A percentile compares a stretch with the other conserved stretches of the same genome.
These are phyloP conservation scores for Arctia plantaginis DNA, from an alignment of 2,888 invertebrate species.

Conservation along the genomic window DNA sequence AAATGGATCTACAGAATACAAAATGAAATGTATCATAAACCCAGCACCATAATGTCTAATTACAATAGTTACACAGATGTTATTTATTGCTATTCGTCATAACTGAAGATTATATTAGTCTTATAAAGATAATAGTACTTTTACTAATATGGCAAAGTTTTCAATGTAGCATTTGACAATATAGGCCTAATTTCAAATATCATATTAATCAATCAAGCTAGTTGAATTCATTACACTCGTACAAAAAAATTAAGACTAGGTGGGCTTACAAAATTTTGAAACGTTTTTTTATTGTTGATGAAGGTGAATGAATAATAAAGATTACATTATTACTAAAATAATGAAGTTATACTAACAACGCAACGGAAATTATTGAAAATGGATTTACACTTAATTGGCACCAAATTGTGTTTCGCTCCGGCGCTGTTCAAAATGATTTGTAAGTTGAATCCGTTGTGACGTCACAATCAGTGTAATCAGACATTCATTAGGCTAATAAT, in stretches of 20 bases:
- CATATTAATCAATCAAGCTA: conserved; percentile 72
- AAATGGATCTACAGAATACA: conserved; percentile 81
- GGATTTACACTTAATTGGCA: conserved; percentile 66
- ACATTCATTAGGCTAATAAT: conserved; percentile 44
- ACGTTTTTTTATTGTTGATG: conserved; percentile 53
- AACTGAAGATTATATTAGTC: conserved; percentile 80
- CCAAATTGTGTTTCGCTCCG: conserved; percentile 47
- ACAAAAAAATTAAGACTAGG: conserved; percentile 80
- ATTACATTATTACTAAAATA: conserved; percentile 50
- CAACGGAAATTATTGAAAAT: conserved; percentile 59
- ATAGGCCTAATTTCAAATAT: conserved; percentile 75
- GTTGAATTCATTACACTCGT: conserved; percentile 73
- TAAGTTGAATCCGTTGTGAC: conserved; percentile 25
- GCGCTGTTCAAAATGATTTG: conserved; percentile 26
- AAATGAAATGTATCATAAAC: conserved; percentile 81
- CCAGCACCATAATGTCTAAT: conserved; percentile 85
- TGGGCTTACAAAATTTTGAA: conserved; percentile 81
- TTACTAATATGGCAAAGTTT: conserved; percentile 87
- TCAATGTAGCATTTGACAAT: conserved; percentile 83
- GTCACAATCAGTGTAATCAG: conserved; percentile 23
- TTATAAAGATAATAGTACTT: conserved; percentile 83
- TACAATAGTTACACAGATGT: conserved; percentile 82
- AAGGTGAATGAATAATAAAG: conserved; percentile 52
- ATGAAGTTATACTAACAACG: conserved; percentile 58
- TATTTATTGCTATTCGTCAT: conserved; percentile 73